Percentiles rank a stretch among this genome's conserved stretches.
Evolutionary conservation across 2,888 invertebrate genomes (phyloP).

Genomic region (Agonopterix arenella): DNA sequence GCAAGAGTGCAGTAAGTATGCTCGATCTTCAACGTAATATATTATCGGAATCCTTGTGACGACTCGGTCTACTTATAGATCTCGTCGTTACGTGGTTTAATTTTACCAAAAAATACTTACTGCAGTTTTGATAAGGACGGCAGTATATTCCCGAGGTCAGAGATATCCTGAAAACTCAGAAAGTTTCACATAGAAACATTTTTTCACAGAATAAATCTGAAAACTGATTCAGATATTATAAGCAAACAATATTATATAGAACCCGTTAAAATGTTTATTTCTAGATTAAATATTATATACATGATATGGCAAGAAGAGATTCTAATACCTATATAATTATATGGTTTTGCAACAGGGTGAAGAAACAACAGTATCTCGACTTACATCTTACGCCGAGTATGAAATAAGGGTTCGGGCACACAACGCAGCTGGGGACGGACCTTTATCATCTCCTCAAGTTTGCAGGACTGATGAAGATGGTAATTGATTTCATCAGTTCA

Average conservation of each 20-base stretch:
- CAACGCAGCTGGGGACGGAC: constrained; percentile 91
- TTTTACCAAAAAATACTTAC: no score
- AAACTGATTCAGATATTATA: no score
- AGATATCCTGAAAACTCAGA: no score
- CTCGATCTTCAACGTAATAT: no score
- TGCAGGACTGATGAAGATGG: constrained; percentile 92
- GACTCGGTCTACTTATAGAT: no score
- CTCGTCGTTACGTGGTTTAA: no score
- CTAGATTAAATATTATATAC: no score
- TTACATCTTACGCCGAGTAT: constrained; percentile 91
- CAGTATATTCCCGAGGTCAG: not conserved
- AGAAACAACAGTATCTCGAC: constrained; percentile 85
- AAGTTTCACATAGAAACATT: not conserved
- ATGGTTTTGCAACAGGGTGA: constrained; percentile 62
- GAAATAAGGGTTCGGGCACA: constrained; percentile 90
- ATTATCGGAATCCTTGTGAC: no score
- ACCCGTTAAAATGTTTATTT: no score
- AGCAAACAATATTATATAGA: not conserved
- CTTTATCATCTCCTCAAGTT: constrained; percentile 83
- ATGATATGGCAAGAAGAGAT: not conserved
- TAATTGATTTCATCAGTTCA: constrained; percentile 34
- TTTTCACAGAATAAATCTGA: no score
- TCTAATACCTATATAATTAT: constrained; percentile 3
- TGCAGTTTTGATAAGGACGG: no score
- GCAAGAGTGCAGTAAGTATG: no score